These are phyloP conservation scores for Sylvicola fuscatus DNA, from an alignment of 2,888 invertebrate genomes.

Conservation along the genomic window DNA sequence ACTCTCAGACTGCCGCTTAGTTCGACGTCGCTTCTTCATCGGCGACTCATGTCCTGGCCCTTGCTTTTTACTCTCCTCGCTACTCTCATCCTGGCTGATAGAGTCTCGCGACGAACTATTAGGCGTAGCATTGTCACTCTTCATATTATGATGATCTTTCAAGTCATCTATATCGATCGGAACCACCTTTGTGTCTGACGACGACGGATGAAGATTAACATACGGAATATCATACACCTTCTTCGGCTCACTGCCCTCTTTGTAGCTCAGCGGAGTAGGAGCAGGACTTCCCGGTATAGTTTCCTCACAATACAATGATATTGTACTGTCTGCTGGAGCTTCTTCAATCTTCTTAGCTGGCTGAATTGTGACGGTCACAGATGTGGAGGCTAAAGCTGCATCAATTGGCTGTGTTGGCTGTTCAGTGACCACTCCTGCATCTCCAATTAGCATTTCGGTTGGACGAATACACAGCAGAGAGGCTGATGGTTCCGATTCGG, in stretches of 20 bases:
- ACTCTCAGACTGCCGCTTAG: constrained; percentile 26
- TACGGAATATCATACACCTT: background rate
- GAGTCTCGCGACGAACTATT: constrained; percentile 21
- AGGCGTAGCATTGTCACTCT: constrained; percentile 13
- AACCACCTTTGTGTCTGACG: background rate
- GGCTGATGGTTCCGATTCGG: too few species aligned
- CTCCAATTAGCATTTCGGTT: too few species aligned
- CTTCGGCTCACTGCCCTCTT: background rate
- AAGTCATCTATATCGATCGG: background rate
- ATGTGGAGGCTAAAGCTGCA: too few species aligned
- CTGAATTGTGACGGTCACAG: too few species aligned
- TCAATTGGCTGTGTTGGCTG: too few species aligned
- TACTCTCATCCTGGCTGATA: constrained; percentile 22
- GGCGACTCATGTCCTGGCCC: constrained; percentile 16
- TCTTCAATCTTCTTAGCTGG: constrained; percentile 9
- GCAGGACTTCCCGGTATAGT: constrained; percentile 81
- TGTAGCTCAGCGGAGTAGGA: constrained; percentile 22
- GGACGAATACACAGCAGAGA: too few species aligned
- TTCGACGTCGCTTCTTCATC: constrained; percentile 28
- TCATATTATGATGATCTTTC: constrained; percentile 3
- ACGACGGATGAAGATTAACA: background rate
- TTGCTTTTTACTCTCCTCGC: constrained; percentile 20
- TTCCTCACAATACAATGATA: constrained; percentile 68
- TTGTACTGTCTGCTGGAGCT: constrained; percentile 22
- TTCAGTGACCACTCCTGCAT: too few species aligned